Conservation (phyloP, 2,888 invertebrate species). For the Scaptodrosophila latifasciaeformis region DNA sequence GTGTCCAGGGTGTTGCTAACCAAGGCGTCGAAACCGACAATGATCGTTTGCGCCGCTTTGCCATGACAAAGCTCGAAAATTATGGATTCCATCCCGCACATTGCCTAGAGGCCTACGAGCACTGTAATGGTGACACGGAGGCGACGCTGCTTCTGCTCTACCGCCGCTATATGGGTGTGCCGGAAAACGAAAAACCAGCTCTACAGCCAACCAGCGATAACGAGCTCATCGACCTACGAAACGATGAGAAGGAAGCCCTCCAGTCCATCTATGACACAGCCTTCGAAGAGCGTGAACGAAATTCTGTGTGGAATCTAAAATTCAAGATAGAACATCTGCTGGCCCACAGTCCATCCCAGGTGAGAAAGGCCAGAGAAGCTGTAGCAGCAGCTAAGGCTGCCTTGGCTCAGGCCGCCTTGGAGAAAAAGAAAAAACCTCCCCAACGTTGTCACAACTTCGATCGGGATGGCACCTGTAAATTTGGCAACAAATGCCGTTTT, state of each 20-base stretch:
- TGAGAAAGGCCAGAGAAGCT: conserved; percentile 73
- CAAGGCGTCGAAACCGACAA: conserved; percentile 74
- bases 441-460: conserved; percentile 78
- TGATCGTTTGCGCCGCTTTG: conserved; percentile 82
- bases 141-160: conserved; percentile 83
- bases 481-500: conserved; percentile 84
- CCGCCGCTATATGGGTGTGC: conserved; percentile 79
- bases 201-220: conserved; percentile 64
- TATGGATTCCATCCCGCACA: conserved; percentile 86
- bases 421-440: conserved; percentile 68
- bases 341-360: conserved; percentile 76
- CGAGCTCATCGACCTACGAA: conserved; percentile 80
- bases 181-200: conserved; percentile 15
- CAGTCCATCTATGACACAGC: conserved; percentile 85
- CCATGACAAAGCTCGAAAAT: conserved; percentile 83
- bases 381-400: conserved; percentile 69
- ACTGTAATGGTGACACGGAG: conserved; percentile 82
- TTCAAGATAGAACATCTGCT: conserved; percentile 82
- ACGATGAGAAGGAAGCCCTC: conserved; percentile 84
- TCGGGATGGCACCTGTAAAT: conserved; percentile 80
- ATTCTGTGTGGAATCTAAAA: conserved; percentile 82
- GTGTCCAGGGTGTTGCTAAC: conserved; percentile 65
- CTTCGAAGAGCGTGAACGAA: conserved; percentile 82
- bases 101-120: conserved; percentile 83
- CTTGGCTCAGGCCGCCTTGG: conserved; percentile 54